These are phyloP conservation scores for Panurus biarmicus DNA, from an alignment of 2,113 vertebrate genomes.

Conservation along the genomic window DNA sequence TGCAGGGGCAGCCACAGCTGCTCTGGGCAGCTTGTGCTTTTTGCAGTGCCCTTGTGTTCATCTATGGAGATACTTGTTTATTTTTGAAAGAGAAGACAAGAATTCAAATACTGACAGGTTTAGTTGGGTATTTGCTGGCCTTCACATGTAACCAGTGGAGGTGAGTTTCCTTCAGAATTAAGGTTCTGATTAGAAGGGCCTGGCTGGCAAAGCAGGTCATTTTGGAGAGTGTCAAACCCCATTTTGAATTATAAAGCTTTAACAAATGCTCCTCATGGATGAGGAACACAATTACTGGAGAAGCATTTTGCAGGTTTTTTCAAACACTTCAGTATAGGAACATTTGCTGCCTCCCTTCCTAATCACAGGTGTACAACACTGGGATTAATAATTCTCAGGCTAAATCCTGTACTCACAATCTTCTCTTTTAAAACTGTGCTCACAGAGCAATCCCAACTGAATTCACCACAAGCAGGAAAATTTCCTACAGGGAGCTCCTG, in stretches of 20 bases:
- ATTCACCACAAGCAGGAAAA: not conserved
- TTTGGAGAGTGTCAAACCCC: not conserved
- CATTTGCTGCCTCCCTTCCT: not conserved
- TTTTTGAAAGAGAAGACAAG: not conserved
- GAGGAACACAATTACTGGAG: not conserved
- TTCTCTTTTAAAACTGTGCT: not conserved
- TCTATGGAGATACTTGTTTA: not conserved
- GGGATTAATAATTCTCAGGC: not conserved
- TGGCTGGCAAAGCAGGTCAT: not conserved
- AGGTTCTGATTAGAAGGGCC: not conserved
- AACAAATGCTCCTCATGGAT: not conserved
- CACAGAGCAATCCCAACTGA: not conserved
- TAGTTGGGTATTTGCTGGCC: not conserved
- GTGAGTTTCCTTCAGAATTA: not conserved
- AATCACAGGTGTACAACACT: not conserved
- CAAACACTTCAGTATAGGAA: not conserved
- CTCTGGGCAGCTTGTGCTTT: not conserved
- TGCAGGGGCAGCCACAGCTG: not conserved
- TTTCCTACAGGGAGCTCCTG: conserved; percentile 21
- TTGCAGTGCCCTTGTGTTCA: not conserved
- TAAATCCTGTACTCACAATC: not conserved
- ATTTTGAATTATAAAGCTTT: not conserved
- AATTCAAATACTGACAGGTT: not conserved
- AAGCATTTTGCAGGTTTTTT: not conserved
- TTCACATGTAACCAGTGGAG: not conserved